These are phyloP conservation scores for Melitaea athalia DNA, from an alignment of 2,888 invertebrate genomes.

Conservation along the genomic window DNA sequence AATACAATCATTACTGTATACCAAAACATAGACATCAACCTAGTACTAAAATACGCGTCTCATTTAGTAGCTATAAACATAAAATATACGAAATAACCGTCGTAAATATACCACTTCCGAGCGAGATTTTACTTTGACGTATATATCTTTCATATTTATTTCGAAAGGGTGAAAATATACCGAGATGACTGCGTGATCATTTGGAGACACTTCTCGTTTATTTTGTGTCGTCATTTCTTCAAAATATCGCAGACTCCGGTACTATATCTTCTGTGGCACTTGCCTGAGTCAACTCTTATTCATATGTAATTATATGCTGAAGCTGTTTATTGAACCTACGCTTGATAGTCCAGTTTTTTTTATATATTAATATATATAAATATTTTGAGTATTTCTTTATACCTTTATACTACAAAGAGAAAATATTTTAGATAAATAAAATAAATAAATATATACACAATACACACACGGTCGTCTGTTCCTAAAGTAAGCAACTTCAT, in stretches of 20 bases:
- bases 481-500: too few species aligned
- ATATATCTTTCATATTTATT: conserved; percentile 14
- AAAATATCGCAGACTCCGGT: conserved; percentile 20
- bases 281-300: conserved; percentile 15
- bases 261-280: conserved; percentile 11
- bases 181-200: conserved; percentile 16
- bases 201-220: conserved; percentile 18
- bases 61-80: not conserved
- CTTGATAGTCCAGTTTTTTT: too few species aligned
- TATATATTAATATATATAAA: too few species aligned
- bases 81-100: conserved; percentile 1
- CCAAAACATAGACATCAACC: not conserved
- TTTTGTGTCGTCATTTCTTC: conserved; percentile 22
- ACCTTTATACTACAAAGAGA: not conserved
- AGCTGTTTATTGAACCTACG: not conserved
- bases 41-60: not conserved
- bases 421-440: too few species aligned
- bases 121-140: conserved; percentile 4
- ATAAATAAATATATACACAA: too few species aligned
- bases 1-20: not conserved
- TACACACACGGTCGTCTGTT: too few species aligned
- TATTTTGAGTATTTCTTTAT: not conserved
- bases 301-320: conserved; percentile 10
- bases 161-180: conserved; percentile 21
- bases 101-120: conserved; percentile 4